Evolutionary conservation across 2,113 vertebrate species (phyloP).

Genomic region (Forbesichthys papilliferus): DNA sequence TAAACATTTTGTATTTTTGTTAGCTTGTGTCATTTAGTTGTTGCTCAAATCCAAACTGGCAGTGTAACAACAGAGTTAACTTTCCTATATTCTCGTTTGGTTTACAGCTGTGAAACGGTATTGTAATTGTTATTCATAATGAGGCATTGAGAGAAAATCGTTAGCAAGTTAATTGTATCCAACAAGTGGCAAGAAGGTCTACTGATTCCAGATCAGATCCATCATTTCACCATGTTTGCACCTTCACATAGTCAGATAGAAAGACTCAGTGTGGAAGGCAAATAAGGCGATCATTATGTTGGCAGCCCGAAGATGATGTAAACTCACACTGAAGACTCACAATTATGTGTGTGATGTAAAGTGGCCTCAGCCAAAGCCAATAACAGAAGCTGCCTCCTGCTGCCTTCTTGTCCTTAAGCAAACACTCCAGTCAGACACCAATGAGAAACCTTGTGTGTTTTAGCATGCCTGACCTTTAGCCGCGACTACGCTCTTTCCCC

Average conservation of each 20-base stretch:
- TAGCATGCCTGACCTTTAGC: slow-evolving; percentile 66
- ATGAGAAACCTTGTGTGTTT: slow-evolving; percentile 58
- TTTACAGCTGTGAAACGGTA: not conserved
- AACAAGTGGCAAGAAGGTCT: not conserved
- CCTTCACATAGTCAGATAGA: slow-evolving; percentile 44
- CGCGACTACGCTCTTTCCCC: slow-evolving; percentile 45
- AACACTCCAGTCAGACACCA: slow-evolving; percentile 65
- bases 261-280: slow-evolving; percentile 56
- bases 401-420: slow-evolving; percentile 60
- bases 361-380: slow-evolving; percentile 54
- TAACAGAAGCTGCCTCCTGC: slow-evolving; percentile 46
- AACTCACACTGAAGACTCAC: slow-evolving; percentile 55
- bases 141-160: not conserved
- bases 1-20: not conserved
- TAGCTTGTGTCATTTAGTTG: not conserved
- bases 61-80: not conserved
- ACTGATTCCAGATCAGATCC: not conserved
- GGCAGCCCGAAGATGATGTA: slow-evolving; percentile 55
- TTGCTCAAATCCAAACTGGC: not conserved
- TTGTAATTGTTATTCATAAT: not conserved
- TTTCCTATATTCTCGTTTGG: not conserved
- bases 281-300: slow-evolving; percentile 61
- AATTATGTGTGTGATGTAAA: slow-evolving; percentile 64
- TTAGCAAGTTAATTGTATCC: not conserved
- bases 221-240: slow-evolving; percentile 22